Base-by-base conservation (phyloP, 2,113 vertebrate species). In the Cairina moschata region DNA sequence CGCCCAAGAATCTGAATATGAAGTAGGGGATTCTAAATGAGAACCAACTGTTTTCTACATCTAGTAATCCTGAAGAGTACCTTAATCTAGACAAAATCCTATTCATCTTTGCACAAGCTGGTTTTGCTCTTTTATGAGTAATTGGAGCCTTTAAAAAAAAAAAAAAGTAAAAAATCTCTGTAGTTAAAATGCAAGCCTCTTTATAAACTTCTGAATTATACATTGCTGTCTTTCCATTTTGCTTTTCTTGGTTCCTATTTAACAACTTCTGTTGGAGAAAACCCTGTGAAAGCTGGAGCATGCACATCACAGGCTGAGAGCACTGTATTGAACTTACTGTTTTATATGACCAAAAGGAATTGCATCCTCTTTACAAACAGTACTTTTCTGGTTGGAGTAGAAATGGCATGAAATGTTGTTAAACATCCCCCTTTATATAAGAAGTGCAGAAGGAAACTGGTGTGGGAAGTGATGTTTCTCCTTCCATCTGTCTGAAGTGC, bases 391-490 rank as follows among this genome's bases (percentile, higher is more conserved):
- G 21, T 36, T 14, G 20, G 17, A 59, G 67, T 3, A 59, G 62
- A 68, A 17, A 5, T 21, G 48, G 67, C 56, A 36, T 58, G 1
- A 1, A 9, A 67, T 38, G 48, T 29, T 55, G 36, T 29, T 60
- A 48, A 46, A 14, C 25, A 16, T 20, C 40, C 28, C 58, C 8
- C 77, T 3, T 8, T 3, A 13, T 67, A n/a, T 8, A 52, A 56
- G 34, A 26, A 58, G 56, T 2, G 3, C 46, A 34, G 60, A 26
- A 22, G 4, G 12, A 0, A 3, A 9, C 34, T 48, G 66, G 9
- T 14, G 50, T 34, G 29, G 50, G 40, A 54, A 44, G 1, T 0
- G 0, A 5, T 1, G 1, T 12, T 13, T 79, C 71, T 68, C 22
- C 22, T 75, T 34, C 34, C 12, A 11, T 18, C 42, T 1, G 0